Evolutionary conservation across 2,113 vertebrate species (phyloP).

Genomic region (Xenopus tropicalis): DNA sequence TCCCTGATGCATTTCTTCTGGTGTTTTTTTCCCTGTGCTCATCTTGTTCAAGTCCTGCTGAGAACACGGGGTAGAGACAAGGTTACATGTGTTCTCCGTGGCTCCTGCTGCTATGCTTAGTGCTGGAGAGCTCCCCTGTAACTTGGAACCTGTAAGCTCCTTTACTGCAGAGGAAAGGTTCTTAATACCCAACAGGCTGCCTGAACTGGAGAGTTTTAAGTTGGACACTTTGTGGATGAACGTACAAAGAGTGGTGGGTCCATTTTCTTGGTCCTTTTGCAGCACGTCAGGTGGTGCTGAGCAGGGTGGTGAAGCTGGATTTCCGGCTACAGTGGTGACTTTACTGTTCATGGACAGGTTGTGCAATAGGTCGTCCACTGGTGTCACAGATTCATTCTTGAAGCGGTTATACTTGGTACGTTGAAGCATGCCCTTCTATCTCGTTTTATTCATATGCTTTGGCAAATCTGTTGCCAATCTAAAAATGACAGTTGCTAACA

Average conservation of each 20-base stretch:
- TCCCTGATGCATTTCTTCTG: slow-evolving; percentile 71
- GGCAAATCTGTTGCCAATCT: slow-evolving; percentile 80
- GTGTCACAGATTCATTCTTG: slow-evolving; percentile 99
- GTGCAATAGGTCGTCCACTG: slow-evolving; percentile 95
- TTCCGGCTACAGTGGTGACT: slow-evolving; percentile 78
- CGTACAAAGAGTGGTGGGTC: slow-evolving; percentile 87
- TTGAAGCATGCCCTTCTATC: slow-evolving; percentile 98
- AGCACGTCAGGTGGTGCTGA: slow-evolving; percentile 75
- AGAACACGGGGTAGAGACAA: slow-evolving; percentile 70
- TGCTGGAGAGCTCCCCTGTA: slow-evolving; percentile 80
- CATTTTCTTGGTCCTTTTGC: slow-evolving; percentile 82
- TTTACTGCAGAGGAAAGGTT: slow-evolving; percentile 91
- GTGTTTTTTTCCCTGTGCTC: slow-evolving; percentile 75
- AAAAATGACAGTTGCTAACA: slow-evolving; percentile 80
- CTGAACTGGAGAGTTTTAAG: slow-evolving; percentile 92
- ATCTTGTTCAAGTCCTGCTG: slow-evolving; percentile 77
- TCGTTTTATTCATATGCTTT: slow-evolving; percentile 79
- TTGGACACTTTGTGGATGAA: slow-evolving; percentile 97
- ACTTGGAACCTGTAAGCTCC: slow-evolving; percentile 92
- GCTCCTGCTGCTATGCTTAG: slow-evolving; percentile 70
- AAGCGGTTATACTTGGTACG: slow-evolving; percentile 99
- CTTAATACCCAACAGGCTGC: slow-evolving; percentile 87
- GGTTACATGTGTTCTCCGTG: slow-evolving; percentile 77
- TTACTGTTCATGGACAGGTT: slow-evolving; percentile 95
- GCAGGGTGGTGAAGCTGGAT: slow-evolving; percentile 78